Percentiles rank a stretch among this genome's conserved stretches.
Evolutionary conservation across 2,888 invertebrate species (phyloP).

Genomic region (Dasypolia templi): DNA sequence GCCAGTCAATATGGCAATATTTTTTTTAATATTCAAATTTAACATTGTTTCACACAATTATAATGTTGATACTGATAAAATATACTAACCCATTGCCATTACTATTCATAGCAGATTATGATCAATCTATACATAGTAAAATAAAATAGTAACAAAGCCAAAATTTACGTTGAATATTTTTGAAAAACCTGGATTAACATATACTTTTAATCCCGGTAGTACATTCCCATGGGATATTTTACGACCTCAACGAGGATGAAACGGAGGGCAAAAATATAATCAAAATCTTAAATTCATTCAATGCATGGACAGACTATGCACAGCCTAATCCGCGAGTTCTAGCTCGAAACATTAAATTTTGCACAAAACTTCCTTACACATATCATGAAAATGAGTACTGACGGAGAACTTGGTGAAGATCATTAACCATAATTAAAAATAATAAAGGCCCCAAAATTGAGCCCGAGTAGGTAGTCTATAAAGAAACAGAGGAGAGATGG

Average conservation of each 20-base stretch:
- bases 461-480: no score
- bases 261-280: background rate
- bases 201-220: background rate
- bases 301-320: no score
- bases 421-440: no score
- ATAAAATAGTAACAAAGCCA: background rate
- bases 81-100: background rate
- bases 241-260: background rate
- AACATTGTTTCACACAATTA: background rate
- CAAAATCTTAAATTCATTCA: no score
- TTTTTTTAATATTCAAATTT: background rate
- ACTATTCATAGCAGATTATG: background rate
- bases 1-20: background rate
- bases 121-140: background rate
- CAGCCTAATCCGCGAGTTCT: no score
- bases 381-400: no score
- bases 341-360: no score
- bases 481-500: no score
- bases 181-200: background rate
- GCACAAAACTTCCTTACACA: no score
- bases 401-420: no score
- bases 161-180: background rate
- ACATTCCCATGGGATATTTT: background rate
- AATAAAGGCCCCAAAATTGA: no score
- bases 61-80: slow-evolving; percentile 9